Evolutionary conservation across 2,113 vertebrate genomes (phyloP).

Genomic region (Bucco capensis): DNA sequence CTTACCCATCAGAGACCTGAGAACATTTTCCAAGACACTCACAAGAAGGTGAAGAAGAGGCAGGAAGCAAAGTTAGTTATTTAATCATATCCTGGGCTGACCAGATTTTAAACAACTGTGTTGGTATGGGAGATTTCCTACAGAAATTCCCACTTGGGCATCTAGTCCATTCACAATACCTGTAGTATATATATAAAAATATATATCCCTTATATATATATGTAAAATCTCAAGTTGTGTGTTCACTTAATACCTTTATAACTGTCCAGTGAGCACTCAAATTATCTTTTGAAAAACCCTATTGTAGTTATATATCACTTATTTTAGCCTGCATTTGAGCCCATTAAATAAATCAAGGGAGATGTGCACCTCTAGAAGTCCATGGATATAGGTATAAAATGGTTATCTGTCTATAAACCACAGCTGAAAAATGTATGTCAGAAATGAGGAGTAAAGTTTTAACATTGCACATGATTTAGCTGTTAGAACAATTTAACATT

Average conservation of each 20-base stretch:
- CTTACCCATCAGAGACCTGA: background rate
- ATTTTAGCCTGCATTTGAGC: background rate
- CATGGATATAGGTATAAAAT: background rate
- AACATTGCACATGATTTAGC: constrained; percentile 34
- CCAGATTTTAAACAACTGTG: background rate
- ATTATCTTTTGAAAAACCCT: background rate
- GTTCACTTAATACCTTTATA: background rate
- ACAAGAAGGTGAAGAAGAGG: background rate
- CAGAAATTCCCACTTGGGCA: background rate
- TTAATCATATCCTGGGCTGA: background rate
- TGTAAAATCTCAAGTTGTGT: background rate
- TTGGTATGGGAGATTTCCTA: background rate
- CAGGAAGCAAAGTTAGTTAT: background rate
- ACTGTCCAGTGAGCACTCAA: background rate
- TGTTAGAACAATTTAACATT: constrained; percentile 54
- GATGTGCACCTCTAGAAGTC: background rate
- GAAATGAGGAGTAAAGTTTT: constrained; percentile 48
- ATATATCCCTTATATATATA: no score
- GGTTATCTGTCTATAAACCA: background rate
- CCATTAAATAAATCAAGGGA: background rate
- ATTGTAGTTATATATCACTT: background rate
- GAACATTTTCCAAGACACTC: background rate
- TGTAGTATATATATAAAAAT: background rate
- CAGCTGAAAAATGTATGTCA: constrained; percentile 22
- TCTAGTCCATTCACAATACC: background rate